Evolutionary conservation across 2,797 vertebrate species (phyloP).

Genomic region (Tarsius wallacei): DNA sequence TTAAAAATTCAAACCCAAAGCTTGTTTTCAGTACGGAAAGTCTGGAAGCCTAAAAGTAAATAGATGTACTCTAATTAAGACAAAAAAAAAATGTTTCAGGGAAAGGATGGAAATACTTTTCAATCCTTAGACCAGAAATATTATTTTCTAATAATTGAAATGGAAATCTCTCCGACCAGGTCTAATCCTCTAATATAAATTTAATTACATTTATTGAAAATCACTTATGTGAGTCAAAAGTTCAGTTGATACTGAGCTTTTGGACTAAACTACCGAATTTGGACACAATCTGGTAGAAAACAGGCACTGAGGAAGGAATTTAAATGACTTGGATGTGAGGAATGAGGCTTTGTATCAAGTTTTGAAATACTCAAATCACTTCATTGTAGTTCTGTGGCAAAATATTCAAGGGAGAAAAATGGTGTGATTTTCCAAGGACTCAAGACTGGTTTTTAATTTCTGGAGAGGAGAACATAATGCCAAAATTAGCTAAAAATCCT

Average conservation of each 20-base stretch:
- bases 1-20: conserved; percentile 82
- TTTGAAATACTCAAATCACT: conserved; percentile 76
- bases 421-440: conserved; percentile 39
- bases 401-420: conserved; percentile 60
- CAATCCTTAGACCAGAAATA: conserved; percentile 58
- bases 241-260: conserved; percentile 80
- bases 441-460: background rate
- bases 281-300: conserved; percentile 81
- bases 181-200: conserved; percentile 65
- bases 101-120: conserved; percentile 62
- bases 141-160: conserved; percentile 67
- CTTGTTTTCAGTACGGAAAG: conserved; percentile 73
- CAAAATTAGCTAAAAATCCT: background rate
- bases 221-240: conserved; percentile 81
- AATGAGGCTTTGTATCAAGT: conserved; percentile 75
- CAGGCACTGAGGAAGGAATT: conserved; percentile 83
- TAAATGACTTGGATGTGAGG: conserved; percentile 85
- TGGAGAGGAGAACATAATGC: background rate
- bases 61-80: conserved; percentile 79
- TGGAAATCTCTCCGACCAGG: conserved; percentile 53
- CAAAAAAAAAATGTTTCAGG: conserved; percentile 44
- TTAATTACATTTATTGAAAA: conserved; percentile 82
- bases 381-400: conserved; percentile 61
- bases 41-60: conserved; percentile 82
- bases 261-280: conserved; percentile 74